phyloP scores from a whole-genome alignment of 2,797 vertebrate genomes.

The Nothura maculosa region DNA sequence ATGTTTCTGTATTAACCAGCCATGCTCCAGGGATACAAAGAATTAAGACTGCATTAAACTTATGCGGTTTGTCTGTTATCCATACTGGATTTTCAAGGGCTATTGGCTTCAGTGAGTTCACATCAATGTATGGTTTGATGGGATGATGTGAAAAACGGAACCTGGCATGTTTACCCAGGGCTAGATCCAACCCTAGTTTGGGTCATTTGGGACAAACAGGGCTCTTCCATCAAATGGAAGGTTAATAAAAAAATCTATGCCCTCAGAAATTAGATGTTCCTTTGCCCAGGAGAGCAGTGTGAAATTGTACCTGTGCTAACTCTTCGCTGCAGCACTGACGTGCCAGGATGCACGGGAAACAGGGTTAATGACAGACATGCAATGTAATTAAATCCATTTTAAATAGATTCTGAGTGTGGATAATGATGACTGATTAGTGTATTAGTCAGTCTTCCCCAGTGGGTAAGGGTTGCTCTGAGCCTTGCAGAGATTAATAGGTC shows the following conservation, averaged over 20 bases:
- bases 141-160: neutral
- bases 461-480: neutral
- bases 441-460: neutral
- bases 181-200: neutral
- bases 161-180: neutral
- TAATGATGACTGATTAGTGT: neutral
- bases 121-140: neutral
- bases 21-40: neutral
- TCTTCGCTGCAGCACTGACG: fast-evolving
- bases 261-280: neutral
- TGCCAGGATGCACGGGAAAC: neutral
- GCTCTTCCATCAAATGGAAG: neutral
- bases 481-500: conserved; percentile 6
- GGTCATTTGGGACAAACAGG: neutral
- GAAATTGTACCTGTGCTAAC: neutral
- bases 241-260: neutral
- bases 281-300: neutral
- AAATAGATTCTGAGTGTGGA: neutral
- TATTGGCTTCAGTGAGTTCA: neutral
- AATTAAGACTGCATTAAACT: neutral
- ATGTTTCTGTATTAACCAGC: neutral
- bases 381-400: neutral
- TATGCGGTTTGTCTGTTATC: fast-evolving
- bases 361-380: fast-evolving
- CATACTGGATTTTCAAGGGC: neutral